Evolutionary conservation across 2,797 vertebrate species (phyloP).

Genomic region (Melanogrammus aeglefinus): DNA sequence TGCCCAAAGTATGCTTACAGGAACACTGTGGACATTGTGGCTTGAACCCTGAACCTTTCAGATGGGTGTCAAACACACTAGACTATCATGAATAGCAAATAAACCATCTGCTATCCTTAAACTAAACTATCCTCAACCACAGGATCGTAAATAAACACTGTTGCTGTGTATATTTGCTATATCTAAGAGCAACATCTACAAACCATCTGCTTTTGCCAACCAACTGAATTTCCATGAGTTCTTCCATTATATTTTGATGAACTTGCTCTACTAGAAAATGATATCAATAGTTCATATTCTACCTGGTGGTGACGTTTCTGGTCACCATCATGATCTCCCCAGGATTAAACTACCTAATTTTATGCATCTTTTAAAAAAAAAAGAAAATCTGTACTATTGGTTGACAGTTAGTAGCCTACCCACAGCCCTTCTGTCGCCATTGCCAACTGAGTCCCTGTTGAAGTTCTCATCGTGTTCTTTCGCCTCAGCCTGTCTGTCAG

Average conservation of each 20-base stretch:
- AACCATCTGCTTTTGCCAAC: neutral
- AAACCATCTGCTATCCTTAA: neutral
- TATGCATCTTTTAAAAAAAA: neutral
- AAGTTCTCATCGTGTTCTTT: conserved; percentile 27
- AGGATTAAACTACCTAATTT: neutral
- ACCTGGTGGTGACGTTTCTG: conserved; percentile 6
- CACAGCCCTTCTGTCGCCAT: conserved; percentile 13
- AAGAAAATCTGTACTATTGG: neutral
- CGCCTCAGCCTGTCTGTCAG: conserved; percentile 38
- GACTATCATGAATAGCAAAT: neutral
- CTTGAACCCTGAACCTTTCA: conserved; percentile 1
- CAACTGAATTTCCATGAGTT: neutral
- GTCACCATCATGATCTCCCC: neutral
- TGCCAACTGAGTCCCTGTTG: conserved; percentile 15
- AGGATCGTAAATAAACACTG: neutral
- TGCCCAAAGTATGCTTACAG: neutral
- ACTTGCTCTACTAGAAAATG: neutral
- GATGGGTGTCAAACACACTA: neutral
- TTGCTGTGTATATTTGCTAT: neutral
- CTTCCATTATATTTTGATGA: neutral
- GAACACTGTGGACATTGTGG: conserved; percentile 1
- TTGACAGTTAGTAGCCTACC: neutral
- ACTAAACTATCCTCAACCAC: neutral
- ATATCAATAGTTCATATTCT: conserved; percentile 1
- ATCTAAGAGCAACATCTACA: neutral